Evolutionary conservation across 53 echinoderm and acorn worm genomes (phyloP).

Genomic region (Echinometra lucunter): DNA sequence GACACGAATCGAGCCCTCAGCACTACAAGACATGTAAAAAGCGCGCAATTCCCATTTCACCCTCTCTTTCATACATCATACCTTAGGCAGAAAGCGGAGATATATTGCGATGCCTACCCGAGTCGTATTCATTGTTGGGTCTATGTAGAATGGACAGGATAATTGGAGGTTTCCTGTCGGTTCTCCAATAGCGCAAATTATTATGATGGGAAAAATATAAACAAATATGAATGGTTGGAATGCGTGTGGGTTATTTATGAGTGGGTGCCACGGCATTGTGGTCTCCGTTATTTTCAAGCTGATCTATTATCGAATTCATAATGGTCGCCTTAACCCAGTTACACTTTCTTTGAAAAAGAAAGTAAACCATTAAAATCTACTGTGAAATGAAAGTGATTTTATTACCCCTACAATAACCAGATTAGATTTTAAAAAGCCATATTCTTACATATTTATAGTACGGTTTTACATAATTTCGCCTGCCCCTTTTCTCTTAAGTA

Average conservation of each 20-base stretch:
- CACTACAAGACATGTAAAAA: neutral
- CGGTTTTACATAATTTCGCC: neutral
- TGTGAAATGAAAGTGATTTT: no score
- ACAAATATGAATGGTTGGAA: slow-evolving; percentile 14
- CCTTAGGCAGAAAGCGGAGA: neutral
- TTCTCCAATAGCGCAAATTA: neutral
- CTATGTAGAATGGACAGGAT: neutral
- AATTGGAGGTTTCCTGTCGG: slow-evolving; percentile 28
- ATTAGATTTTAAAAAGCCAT: no score
- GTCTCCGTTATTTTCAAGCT: no score
- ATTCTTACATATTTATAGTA: neutral
- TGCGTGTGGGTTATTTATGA: neutral
- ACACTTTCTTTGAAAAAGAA: no score
- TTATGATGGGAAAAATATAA: neutral
- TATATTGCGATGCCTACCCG: neutral
- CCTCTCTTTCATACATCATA: neutral
- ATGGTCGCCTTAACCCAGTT: no score
- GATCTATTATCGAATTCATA: no score
- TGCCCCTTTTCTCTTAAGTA: neutral
- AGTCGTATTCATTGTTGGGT: neutral
- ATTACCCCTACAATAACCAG: no score
- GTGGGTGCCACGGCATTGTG: neutral
- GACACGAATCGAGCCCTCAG: slow-evolving; percentile 7
- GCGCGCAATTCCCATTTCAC: neutral
- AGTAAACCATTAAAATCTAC: no score